A percentile compares a stretch with the other conserved stretches of the same genome.
These are phyloP conservation scores for Callochromis pleurospilus DNA, from an alignment of 2,113 vertebrate genomes.

Conservation along the genomic window DNA sequence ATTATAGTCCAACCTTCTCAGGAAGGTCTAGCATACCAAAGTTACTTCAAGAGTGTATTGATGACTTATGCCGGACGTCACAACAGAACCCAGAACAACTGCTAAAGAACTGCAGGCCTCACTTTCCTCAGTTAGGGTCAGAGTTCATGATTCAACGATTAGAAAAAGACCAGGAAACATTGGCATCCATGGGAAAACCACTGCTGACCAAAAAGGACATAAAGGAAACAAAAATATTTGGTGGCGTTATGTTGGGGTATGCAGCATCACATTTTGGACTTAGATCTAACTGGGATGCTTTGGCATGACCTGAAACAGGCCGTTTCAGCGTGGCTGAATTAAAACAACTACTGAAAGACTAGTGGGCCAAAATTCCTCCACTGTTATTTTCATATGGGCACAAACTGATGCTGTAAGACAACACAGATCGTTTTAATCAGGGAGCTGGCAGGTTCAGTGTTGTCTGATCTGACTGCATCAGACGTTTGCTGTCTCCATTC, in stretches of 20 bases:
- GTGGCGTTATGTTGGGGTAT: background rate
- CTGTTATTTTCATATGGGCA: background rate
- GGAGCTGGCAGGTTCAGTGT: background rate
- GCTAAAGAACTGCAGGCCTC: background rate
- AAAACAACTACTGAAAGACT: background rate
- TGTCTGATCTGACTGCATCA: background rate
- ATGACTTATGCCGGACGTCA: background rate
- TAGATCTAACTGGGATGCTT: background rate
- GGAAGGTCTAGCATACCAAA: background rate
- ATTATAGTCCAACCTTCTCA: background rate
- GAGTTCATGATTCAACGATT: background rate
- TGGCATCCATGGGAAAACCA: background rate
- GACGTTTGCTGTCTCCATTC: background rate
- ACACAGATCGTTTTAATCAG: background rate
- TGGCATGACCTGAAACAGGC: background rate
- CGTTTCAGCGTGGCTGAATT: background rate
- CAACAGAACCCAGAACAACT: background rate
- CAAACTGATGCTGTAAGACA: background rate
- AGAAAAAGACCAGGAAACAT: background rate
- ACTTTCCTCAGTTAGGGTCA: background rate
- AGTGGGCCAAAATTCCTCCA: background rate
- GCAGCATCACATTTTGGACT: background rate
- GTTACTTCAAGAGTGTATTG: background rate
- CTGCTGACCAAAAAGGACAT: background rate
- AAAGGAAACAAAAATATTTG: background rate